A percentile compares a stretch with the other conserved stretches of the same genome.
These are phyloP conservation scores for Cyprinodon diabolis DNA, from an alignment of 2,797 vertebrate species.

Conservation along the genomic window DNA sequence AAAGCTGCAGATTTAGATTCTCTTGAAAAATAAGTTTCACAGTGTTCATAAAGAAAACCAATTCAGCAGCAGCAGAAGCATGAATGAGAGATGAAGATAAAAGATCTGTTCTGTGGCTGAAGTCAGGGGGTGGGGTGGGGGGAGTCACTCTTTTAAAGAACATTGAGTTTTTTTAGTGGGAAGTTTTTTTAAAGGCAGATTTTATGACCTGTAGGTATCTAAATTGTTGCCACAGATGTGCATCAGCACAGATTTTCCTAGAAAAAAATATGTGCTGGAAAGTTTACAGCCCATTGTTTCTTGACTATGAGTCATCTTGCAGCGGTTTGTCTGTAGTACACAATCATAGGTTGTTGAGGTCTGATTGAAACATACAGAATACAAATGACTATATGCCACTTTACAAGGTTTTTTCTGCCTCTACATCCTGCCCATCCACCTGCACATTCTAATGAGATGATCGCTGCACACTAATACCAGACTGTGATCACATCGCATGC, in stretches of 20 bases:
- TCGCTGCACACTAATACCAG: slow-evolving; percentile 48
- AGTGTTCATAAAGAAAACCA: slow-evolving; percentile 4
- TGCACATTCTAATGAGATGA: slow-evolving; percentile 76
- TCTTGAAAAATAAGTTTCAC: slow-evolving; percentile 6
- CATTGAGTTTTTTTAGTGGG: not conserved
- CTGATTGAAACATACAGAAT: slow-evolving; percentile 31
- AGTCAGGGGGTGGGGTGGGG: not conserved
- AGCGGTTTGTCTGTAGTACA: slow-evolving; percentile 12
- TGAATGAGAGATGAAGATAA: not conserved
- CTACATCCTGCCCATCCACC: slow-evolving; percentile 67
- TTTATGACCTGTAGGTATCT: not conserved
- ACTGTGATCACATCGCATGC: slow-evolving; percentile 68
- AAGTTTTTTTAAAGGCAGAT: not conserved
- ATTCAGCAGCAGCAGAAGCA: not conserved
- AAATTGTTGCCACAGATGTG: slow-evolving; percentile 3
- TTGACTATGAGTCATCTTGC: slow-evolving; percentile 42
- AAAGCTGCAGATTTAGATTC: slow-evolving; percentile 6
- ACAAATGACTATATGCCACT: slow-evolving; percentile 44
- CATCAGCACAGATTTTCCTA: not conserved
- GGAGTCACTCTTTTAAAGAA: not conserved
- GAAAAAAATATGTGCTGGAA: not conserved
- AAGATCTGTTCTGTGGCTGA: not conserved
- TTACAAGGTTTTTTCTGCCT: slow-evolving; percentile 29
- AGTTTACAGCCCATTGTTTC: slow-evolving; percentile 8
- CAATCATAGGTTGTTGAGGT: slow-evolving; percentile 31